These are phyloP conservation scores for Rhinoptilus africanus DNA, from an alignment of 2,113 vertebrate genomes.

Conservation along the genomic window DNA sequence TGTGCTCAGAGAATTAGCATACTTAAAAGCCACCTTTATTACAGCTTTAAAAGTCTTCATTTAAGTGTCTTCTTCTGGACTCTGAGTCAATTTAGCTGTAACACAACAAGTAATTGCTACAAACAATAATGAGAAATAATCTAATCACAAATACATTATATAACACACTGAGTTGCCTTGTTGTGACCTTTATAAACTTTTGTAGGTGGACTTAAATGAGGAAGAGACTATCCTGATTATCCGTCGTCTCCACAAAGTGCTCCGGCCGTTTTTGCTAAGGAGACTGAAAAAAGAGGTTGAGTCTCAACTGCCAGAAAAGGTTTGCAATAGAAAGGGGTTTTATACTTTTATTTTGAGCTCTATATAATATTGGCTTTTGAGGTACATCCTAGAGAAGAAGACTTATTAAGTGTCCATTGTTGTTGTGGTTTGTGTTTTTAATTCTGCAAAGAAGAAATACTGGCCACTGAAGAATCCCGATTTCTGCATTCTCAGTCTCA, in stretches of 20 bases:
- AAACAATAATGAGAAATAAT: not conserved
- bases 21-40: not conserved
- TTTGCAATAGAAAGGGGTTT: constrained; percentile 34
- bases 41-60: not conserved
- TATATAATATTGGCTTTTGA: not conserved
- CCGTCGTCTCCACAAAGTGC: constrained; percentile 90
- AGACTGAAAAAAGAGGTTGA: constrained; percentile 94
- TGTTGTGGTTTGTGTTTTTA: not conserved
- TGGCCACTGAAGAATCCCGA: not conserved
- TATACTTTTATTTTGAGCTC: not conserved
- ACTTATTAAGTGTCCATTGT: not conserved
- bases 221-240: constrained; percentile 96
- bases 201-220: constrained; percentile 91
- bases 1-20: not conserved
- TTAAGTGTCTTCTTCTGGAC: not conserved
- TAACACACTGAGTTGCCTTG: not conserved
- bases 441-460: not conserved
- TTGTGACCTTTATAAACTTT: not conserved
- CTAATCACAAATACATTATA: not conserved
- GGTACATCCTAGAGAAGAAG: not conserved
- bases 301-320: constrained; percentile 94
- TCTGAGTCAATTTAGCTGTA: not conserved
- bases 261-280: constrained; percentile 90
- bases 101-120: not conserved
- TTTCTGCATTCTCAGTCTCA: not conserved